Percentiles rank a stretch among this genome's conserved stretches.
phyloP scores from a whole-genome alignment of 2,888 invertebrate genomes.

The Luperina nickerlii region DNA sequence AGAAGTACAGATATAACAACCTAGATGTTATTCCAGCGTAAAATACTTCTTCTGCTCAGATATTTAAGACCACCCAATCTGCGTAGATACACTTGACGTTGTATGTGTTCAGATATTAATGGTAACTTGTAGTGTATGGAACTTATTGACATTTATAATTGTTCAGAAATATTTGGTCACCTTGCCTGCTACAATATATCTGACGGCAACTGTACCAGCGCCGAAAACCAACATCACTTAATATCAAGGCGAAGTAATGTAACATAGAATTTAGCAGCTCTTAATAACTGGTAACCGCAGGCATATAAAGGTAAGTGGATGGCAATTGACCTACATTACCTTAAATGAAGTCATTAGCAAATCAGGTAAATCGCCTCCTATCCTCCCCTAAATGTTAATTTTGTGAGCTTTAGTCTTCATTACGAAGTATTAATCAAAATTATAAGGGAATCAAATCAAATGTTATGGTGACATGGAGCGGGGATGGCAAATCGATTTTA shows the following conservation, averaged over 20 bases:
- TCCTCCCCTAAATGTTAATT: conserved; percentile 53
- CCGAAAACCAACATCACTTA: conserved; percentile 48
- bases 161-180: no score
- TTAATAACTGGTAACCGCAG: conserved; percentile 59
- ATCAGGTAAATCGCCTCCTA: conserved; percentile 59
- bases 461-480: conserved; percentile 12
- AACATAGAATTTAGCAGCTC: conserved; percentile 59
- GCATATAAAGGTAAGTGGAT: conserved; percentile 61
- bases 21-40: not conserved
- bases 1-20: conserved; percentile 4
- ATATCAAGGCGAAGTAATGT: conserved; percentile 49
- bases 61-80: no score
- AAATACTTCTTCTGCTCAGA: conserved; percentile 5
- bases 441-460: conserved; percentile 19
- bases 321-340: conserved; percentile 67
- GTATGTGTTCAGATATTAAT: no score
- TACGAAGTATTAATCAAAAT: conserved; percentile 51
- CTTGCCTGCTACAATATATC: no score
- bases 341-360: conserved; percentile 64
- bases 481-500: conserved; percentile 37
- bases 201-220: not conserved
- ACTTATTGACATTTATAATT: no score
- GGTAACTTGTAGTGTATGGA: no score
- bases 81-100: no score
- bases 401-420: conserved; percentile 49